Evolutionary conservation across 2,888 invertebrate species (phyloP), one percentile per base, ranked within the genome.

Genomic region (Elaeidobius kamerunicus): DNA sequence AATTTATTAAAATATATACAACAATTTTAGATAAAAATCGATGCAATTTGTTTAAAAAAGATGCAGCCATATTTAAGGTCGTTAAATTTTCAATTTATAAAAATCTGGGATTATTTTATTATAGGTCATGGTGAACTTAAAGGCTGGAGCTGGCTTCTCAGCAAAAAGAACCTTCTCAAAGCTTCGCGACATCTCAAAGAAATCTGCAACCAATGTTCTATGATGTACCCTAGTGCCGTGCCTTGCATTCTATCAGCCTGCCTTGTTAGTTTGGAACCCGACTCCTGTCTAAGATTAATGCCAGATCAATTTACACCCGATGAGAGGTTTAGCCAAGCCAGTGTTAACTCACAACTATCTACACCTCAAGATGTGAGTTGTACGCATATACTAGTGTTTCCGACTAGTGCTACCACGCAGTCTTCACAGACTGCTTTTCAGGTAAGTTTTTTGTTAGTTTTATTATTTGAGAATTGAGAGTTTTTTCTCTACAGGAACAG

Each of bases 381-480:
- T 72, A 98, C 98, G 54, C 99, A 99, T 72, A 98, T 99, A 63
- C 83, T 99, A 63, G 98, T 98, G 63, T 98, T 99, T 76, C 98
- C 98, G 42, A 98, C 96, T 32, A 96, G 92, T 55, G 94, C 95
- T 35, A 91, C 91, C 51, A 91, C 94, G 53, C 91, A 91, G 81
- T 85, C 85, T 15, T 83, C 84, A 30, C 86, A 85, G 71, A 83
- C 84, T 39, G 82, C 85, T 48, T 86, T 86, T 72, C 70, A 71
- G 38, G 57, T 58, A 52, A 46, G 46, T 12, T 17, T 5, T n/a
- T n/a, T n/a, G n/a, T n/a, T n/a, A n/a, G n/a, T n/a, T n/a, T n/a
- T n/a, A n/a, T n/a, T n/a, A n/a, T n/a, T n/a, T n/a, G n/a, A n/a
- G 14, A 20, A 12, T 14, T 39, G 4, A 16, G 11, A 36, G 2